These are phyloP conservation scores for Apamea crenata DNA, from an alignment of 2,888 invertebrate genomes.

Conservation along the genomic window DNA sequence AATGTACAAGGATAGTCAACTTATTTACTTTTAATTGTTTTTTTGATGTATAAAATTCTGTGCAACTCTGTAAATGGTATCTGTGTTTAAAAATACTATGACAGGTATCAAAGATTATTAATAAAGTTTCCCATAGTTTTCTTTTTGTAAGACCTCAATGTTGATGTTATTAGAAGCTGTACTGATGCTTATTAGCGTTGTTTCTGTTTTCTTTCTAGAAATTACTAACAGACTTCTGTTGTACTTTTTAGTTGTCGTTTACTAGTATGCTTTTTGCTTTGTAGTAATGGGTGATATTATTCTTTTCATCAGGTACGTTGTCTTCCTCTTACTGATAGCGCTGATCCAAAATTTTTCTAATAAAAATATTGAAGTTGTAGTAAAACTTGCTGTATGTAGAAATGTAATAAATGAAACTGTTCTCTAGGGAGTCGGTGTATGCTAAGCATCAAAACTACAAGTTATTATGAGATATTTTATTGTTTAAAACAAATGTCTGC, in stretches of 20 bases:
- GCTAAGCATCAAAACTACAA: constrained; percentile 45
- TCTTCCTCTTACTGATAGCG: constrained; percentile 38
- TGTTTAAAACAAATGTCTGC: constrained; percentile 64
- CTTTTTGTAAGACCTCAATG: not conserved
- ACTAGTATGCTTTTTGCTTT: constrained; percentile 34
- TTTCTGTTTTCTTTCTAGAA: constrained; percentile 54
- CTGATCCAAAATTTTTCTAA: constrained; percentile 16
- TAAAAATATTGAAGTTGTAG: not conserved
- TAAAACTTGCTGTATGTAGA: not conserved
- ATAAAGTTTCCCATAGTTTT: not conserved
- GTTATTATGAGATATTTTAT: constrained; percentile 62
- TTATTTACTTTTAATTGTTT: constrained; percentile 24
- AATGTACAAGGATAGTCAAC: constrained; percentile 31
- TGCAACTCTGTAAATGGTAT: not conserved
- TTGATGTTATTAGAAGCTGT: constrained; percentile 18
- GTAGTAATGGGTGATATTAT: constrained; percentile 31
- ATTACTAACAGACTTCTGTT: constrained; percentile 40
- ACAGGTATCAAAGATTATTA: not conserved
- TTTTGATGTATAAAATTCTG: not conserved
- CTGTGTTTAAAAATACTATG: not conserved
- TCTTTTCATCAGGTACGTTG: constrained; percentile 47
- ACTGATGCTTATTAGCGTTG: constrained; percentile 31
- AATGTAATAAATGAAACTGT: not conserved
- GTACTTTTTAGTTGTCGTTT: constrained; percentile 37
- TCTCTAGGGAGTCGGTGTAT: not conserved